These are phyloP conservation scores for Prolemur simus DNA, from an alignment of 2,113 vertebrate genomes.

Conservation along the genomic window DNA sequence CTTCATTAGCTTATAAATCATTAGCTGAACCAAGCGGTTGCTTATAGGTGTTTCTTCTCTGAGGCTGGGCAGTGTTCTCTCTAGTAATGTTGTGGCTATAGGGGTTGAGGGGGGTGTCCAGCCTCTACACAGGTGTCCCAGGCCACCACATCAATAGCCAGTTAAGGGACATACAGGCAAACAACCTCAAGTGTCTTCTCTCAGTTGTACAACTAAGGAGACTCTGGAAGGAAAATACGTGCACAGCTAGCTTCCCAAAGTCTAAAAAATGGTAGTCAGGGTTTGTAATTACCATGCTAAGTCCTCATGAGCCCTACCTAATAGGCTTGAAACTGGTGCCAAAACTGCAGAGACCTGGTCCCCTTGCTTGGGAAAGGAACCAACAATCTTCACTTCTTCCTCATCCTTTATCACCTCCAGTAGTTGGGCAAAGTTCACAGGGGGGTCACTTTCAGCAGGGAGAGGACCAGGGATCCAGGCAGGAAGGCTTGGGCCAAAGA, in stretches of 20 bases:
- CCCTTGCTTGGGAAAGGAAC: background rate
- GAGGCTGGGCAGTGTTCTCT: background rate
- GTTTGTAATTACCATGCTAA: background rate
- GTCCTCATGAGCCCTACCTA: background rate
- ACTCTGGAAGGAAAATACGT: background rate
- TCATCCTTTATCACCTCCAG: background rate
- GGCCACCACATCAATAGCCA: background rate
- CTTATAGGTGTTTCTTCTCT: background rate
- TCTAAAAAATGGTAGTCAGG: no score
- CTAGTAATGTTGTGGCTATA: background rate
- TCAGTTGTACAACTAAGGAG: background rate
- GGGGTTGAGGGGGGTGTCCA: background rate
- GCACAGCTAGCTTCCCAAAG: background rate
- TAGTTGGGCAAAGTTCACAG: background rate
- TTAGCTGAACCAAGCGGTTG: background rate
- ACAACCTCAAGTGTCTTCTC: rapidly evolving
- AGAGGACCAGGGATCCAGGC: background rate
- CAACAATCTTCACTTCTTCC: background rate
- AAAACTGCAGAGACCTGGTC: background rate
- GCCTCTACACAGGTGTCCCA: background rate
- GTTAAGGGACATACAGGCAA: background rate
- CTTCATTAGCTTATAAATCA: background rate
- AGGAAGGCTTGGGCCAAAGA: background rate
- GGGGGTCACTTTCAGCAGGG: background rate
- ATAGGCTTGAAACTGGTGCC: background rate